Conservation (phyloP, 2,113 vertebrate genomes). For the Seriola dumerili region DNA sequence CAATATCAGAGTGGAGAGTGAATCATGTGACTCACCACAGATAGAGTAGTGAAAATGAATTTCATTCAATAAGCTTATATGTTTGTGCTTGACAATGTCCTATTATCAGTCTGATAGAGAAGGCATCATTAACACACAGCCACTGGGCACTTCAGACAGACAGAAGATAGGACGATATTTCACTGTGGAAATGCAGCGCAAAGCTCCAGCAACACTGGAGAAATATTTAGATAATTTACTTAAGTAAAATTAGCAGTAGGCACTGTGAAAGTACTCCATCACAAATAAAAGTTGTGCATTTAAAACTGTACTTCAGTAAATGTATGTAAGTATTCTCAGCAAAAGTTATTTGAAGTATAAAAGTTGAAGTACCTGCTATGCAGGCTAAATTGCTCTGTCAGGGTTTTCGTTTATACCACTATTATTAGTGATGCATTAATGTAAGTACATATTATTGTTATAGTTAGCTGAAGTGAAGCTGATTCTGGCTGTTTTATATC, state of each 20-base stretch:
- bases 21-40: background rate
- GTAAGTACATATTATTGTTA: too few species aligned
- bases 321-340: too few species aligned
- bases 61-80: background rate
- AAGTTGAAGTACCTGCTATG: too few species aligned
- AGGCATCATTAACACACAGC: constrained; percentile 7
- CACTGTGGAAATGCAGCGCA: background rate
- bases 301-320: background rate
- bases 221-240: too few species aligned
- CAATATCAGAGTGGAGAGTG: background rate
- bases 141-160: background rate
- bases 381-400: too few species aligned
- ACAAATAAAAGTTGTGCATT: background rate
- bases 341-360: too few species aligned
- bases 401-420: too few species aligned
- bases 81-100: constrained; percentile 7
- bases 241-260: too few species aligned
- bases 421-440: too few species aligned
- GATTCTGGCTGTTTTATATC: background rate
- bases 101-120: constrained; percentile 8
- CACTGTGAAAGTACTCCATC: too few species aligned
- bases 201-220: background rate
- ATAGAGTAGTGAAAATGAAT: background rate
- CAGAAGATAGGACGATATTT: background rate
- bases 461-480: too few species aligned